Evolutionary conservation across 2,797 vertebrate genomes (phyloP).

Genomic region (Emys orbicularis): DNA sequence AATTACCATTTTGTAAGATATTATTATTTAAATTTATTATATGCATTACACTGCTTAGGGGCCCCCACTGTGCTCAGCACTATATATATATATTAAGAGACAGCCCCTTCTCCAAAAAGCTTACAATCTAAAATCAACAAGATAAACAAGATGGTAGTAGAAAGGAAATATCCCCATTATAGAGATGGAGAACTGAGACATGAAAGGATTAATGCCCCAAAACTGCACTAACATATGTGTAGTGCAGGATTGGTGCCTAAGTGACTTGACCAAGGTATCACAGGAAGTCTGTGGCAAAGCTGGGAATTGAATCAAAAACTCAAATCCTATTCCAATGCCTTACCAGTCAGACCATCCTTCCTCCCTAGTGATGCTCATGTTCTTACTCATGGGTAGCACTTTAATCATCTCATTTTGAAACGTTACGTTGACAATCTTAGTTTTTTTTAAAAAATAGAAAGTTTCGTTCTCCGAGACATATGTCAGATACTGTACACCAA

Average conservation of each 20-base stretch:
- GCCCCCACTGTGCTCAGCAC: neutral
- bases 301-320: neutral
- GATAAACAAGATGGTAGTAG: neutral
- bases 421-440: neutral
- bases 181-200: neutral
- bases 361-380: neutral
- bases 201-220: neutral
- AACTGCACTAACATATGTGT: neutral
- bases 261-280: neutral
- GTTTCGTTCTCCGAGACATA: neutral
- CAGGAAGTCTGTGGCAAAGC: neutral
- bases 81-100: neutral
- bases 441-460: accelerated
- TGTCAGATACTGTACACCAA: neutral
- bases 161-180: neutral
- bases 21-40: neutral
- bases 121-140: neutral
- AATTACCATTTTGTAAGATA: no score
- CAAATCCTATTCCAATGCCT: neutral
- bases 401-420: neutral
- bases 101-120: neutral
- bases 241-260: neutral
- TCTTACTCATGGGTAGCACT: neutral
- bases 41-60: accelerated
- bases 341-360: neutral